Evolutionary conservation across 2,113 vertebrate genomes (phyloP), one percentile per base, ranked within the genome.

Genomic region (Aspidoscelis tigris): DNA sequence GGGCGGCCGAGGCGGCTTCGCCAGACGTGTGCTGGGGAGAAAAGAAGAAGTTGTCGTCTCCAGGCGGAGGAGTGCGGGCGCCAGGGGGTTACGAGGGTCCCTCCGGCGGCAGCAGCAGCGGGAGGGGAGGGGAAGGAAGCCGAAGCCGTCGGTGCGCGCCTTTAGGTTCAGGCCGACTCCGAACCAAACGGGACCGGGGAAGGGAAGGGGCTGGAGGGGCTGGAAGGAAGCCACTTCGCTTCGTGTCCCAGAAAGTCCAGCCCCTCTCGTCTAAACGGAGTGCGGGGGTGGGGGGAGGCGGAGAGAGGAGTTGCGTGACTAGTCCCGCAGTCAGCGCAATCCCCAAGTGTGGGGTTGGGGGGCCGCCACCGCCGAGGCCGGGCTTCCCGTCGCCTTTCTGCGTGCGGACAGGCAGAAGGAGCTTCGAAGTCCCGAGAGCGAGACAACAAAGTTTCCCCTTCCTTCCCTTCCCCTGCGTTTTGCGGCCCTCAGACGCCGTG

Each of bases 361-460:
- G 7, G 4, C 10, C 21, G 44, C 21, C 73, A 33, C 33, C 33
- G 33, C 33, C 33, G 39, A 3, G 39, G 55, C 2, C 64, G 64
- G 26, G 71, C 22, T 33, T 39, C 66, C 68, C 11, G 11, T 33
- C 53, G 69, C 44, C n/a, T 74, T 69, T 44, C 33, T 2, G 14
- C 3, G 24, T 20, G 16, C 9, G 21, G 33, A 5, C 47, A 64
- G 18, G 20, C 61, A 44, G 2, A 14, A 14, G 22, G 10, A 71
- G 61, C 81, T 86, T 5, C 75, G 81, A 1, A 50, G 47, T 44
- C 20, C 6, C 43, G 61, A 24, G 47, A 78, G 55, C 41, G 41
- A 85, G 80, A 91, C 84, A 88, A 88, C 33, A 93, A 92, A 88
- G 91, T 66, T 33, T 11, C 24, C 33, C 43, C 14, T 3, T 33